A percentile compares a stretch with the other conserved stretches of the same genome.
Conservation (phyloP, 2,113 vertebrate species). For the Callorhinus ursinus region DNA sequence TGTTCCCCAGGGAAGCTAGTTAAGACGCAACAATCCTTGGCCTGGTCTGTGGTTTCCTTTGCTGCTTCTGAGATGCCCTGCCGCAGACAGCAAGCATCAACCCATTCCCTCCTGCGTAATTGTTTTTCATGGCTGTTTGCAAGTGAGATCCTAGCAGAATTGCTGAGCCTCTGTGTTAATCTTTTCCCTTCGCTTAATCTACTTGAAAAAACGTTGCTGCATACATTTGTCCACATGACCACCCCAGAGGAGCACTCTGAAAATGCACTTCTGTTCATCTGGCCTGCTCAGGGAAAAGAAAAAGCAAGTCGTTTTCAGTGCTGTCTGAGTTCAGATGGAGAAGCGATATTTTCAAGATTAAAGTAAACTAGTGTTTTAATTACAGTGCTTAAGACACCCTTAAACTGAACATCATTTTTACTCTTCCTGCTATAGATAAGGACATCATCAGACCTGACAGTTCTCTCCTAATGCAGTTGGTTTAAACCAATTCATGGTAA, state of each 20-base stretch:
- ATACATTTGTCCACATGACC: conserved; percentile 34
- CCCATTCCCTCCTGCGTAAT: background rate
- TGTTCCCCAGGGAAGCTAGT: conserved; percentile 50
- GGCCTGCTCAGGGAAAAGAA: background rate
- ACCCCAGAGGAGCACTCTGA: background rate
- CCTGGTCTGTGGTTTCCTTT: conserved; percentile 22
- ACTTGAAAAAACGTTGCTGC: conserved; percentile 47
- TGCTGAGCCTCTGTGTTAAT: conserved; percentile 58
- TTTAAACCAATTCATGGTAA: background rate
- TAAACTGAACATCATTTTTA: background rate
- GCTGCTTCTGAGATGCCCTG: conserved; percentile 25
- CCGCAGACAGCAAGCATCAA: conserved; percentile 34
- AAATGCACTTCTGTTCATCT: background rate
- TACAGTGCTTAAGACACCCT: background rate
- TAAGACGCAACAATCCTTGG: conserved; percentile 51
- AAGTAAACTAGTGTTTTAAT: conserved; percentile 58
- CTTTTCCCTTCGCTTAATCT: conserved; percentile 57
- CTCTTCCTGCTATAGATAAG: background rate
- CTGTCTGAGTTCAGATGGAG: background rate
- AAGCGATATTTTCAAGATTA: conserved; percentile 44
- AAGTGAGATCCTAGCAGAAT: conserved; percentile 66
- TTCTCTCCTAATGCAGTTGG: background rate
- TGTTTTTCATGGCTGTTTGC: conserved; percentile 31
- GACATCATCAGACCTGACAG: background rate
- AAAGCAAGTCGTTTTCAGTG: background rate